Percentiles rank a stretch among this genome's conserved stretches.
Evolutionary conservation across 2,888 invertebrate species (phyloP).

Genomic region (Colostygia pectinataria): DNA sequence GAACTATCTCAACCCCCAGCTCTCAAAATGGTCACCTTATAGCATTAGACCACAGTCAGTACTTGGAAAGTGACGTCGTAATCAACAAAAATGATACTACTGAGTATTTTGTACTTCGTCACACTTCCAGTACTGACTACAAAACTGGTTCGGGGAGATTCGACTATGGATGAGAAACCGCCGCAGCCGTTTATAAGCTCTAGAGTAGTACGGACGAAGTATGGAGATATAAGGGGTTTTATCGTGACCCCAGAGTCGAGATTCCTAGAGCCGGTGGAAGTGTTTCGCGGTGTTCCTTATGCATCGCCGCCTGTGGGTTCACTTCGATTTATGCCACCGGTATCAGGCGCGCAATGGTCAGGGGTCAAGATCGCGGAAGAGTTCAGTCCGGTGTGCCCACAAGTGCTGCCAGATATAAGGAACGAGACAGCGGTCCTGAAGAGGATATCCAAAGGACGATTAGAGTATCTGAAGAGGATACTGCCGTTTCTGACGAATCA

Average conservation of each 20-base stretch:
- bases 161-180: slow-evolving; percentile 77
- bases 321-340: slow-evolving; percentile 97
- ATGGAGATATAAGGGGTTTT: slow-evolving; percentile 93
- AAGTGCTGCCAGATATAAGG: slow-evolving; percentile 92
- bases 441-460: slow-evolving; percentile 93
- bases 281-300: slow-evolving; percentile 96
- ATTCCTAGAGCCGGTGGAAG: slow-evolving; percentile 94
- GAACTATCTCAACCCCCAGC: slow-evolving; percentile 51
- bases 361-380: slow-evolving; percentile 94
- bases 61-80: slow-evolving; percentile 66
- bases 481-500: slow-evolving; percentile 94
- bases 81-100: slow-evolving; percentile 73
- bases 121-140: slow-evolving; percentile 77
- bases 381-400: slow-evolving; percentile 96
- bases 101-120: slow-evolving; percentile 73
- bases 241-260: slow-evolving; percentile 92
- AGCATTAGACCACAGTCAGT: slow-evolving; percentile 61
- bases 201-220: slow-evolving; percentile 93
- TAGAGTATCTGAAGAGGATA: slow-evolving; percentile 94
- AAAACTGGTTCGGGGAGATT: slow-evolving; percentile 70
- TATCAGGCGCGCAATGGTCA: slow-evolving; percentile 95
- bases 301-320: slow-evolving; percentile 95
- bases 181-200: slow-evolving; percentile 86
- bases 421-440: slow-evolving; percentile 92
- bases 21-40: slow-evolving; percentile 74